Conservation (phyloP, 2,888 invertebrate species). For the Ctenicera cuprea region DNA sequence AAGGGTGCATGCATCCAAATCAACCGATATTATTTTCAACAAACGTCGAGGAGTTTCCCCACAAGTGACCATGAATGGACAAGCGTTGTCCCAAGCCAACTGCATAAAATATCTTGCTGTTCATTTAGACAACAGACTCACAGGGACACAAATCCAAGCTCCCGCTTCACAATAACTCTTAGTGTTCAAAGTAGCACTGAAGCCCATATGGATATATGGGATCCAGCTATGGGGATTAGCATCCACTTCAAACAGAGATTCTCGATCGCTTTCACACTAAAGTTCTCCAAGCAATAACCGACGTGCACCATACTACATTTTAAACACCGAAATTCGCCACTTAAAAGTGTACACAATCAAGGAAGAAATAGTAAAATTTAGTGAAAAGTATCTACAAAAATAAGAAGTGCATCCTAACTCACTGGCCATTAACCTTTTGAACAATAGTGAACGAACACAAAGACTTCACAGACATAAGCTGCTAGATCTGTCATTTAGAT, state of each 20-base stretch:
- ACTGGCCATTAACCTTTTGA: not conserved
- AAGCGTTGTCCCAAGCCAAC: slow-evolving; percentile 18
- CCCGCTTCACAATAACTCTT: not conserved
- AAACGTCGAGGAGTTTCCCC: slow-evolving; percentile 44
- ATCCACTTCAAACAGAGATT: slow-evolving; percentile 4
- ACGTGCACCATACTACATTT: not conserved
- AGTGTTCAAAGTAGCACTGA: not conserved
- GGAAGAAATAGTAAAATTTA: not conserved
- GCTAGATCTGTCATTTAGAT: not conserved
- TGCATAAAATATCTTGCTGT: slow-evolving; percentile 24
- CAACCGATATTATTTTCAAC: slow-evolving; percentile 52
- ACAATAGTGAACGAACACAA: slow-evolving; percentile 1
- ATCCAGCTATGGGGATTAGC: not conserved
- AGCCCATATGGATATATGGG: not conserved
- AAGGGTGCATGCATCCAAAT: slow-evolving; percentile 52
- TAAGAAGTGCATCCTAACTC: not conserved
- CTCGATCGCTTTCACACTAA: not conserved
- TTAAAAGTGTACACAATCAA: not conserved
- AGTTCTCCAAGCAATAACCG: not conserved
- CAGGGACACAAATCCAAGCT: slow-evolving; percentile 11
- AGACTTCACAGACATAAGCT: not conserved
- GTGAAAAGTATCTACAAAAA: too few species aligned
- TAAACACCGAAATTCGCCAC: not conserved
- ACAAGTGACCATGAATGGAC: slow-evolving; percentile 25
- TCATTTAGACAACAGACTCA: slow-evolving; percentile 21